phyloP scores from a whole-genome alignment of 2,888 invertebrate species.

The Labia minor region DNA sequence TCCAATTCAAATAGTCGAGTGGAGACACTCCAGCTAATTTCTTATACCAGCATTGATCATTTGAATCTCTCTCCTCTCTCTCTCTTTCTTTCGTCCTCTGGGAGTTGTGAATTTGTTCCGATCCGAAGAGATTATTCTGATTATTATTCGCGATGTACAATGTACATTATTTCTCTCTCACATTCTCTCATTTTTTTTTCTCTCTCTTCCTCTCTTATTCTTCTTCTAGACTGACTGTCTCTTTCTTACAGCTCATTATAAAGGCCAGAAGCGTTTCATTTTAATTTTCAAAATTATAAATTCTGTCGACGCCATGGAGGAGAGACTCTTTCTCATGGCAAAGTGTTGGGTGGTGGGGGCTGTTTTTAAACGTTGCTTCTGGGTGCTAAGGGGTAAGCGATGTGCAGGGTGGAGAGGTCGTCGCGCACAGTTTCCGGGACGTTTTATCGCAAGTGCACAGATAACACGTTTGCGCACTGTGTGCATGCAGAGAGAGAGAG shows the following conservation, averaged over 20 bases:
- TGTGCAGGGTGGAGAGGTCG: neutral
- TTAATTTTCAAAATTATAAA: slow-evolving; percentile 13
- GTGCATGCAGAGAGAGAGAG: neutral
- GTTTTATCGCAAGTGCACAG: slow-evolving; percentile 2
- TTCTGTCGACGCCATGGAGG: slow-evolving; percentile 1
- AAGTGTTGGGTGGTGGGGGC: neutral
- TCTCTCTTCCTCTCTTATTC: too few species aligned
- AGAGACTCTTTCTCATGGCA: too few species aligned
- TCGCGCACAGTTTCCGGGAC: neutral
- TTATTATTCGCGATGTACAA: neutral
- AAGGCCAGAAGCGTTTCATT: neutral
- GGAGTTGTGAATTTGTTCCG: too few species aligned
- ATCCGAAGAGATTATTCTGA: too few species aligned
- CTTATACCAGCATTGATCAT: too few species aligned
- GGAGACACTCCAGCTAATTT: too few species aligned
- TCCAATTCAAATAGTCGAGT: too few species aligned
- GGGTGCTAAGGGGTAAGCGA: neutral
- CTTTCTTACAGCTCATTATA: neutral
- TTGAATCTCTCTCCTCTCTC: too few species aligned
- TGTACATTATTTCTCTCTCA: neutral
- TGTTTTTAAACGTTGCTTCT: neutral
- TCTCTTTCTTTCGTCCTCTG: too few species aligned
- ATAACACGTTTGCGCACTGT: slow-evolving; percentile 13
- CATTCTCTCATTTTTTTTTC: too few species aligned
- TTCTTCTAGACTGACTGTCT: too few species aligned